Evolutionary conservation across 2,797 vertebrate genomes (phyloP).

Genomic region (Leptodactylus fallax): DNA sequence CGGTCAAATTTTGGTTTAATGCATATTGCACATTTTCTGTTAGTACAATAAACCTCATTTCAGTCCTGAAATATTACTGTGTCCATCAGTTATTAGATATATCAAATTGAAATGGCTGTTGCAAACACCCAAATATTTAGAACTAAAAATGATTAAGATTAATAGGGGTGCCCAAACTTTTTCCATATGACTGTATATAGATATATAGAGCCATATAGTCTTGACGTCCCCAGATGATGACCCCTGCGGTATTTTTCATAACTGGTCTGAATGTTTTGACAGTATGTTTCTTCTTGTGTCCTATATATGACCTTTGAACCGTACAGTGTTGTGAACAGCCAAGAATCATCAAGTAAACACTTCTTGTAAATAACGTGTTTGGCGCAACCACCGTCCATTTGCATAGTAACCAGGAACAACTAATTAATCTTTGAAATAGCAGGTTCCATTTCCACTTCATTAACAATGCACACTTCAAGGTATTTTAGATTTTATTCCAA

Average conservation of each 20-base stretch:
- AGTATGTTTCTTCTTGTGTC: background rate
- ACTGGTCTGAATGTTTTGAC: background rate
- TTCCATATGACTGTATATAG: too few relatives aligned
- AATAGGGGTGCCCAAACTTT: too few relatives aligned
- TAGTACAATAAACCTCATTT: too few relatives aligned
- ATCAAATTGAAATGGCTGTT: too few relatives aligned
- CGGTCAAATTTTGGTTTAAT: too few relatives aligned
- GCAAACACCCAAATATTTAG: too few relatives aligned
- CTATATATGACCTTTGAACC: background rate
- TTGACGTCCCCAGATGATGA: background rate
- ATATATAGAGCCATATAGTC: too few relatives aligned
- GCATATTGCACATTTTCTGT: too few relatives aligned
- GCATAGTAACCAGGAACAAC: constrained; percentile 53
- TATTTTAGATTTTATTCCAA: constrained; percentile 62
- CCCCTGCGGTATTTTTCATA: background rate
- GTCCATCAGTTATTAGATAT: too few relatives aligned
- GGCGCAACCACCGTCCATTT: constrained; percentile 44
- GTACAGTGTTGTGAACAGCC: background rate
- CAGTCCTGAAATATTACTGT: too few relatives aligned
- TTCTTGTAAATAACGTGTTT: constrained; percentile 24
- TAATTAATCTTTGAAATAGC: constrained; percentile 60
- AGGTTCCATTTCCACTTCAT: constrained; percentile 60
- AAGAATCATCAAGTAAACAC: constrained; percentile 4
- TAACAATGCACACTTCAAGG: constrained; percentile 58
- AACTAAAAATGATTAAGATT: too few relatives aligned